phyloP scores from a whole-genome alignment of 2,888 invertebrate species.

The Choreutis nemorana region DNA sequence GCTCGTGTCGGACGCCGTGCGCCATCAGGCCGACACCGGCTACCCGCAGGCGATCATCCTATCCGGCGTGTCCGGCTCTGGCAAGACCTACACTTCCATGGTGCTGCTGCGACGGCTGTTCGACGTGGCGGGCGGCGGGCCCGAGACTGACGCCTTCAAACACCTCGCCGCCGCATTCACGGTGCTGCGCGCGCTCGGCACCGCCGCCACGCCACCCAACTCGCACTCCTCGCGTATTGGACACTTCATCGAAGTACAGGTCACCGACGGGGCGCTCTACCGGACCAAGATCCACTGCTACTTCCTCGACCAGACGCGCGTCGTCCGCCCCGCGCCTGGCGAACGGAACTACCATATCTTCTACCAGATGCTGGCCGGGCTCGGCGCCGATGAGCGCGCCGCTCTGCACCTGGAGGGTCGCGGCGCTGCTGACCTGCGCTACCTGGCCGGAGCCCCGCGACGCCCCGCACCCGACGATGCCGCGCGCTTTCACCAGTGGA shows the following conservation, averaged over 20 bases:
- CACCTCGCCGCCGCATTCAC: slow-evolving; percentile 95
- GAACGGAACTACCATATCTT: slow-evolving; percentile 98
- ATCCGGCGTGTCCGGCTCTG: slow-evolving; percentile 90
- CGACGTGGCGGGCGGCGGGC: slow-evolving; percentile 93
- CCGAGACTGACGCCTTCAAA: slow-evolving; percentile 95
- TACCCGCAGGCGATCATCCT: slow-evolving; percentile 95
- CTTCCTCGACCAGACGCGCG: slow-evolving; percentile 92
- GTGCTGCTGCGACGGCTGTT: slow-evolving; percentile 88
- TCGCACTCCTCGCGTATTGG: slow-evolving; percentile 94
- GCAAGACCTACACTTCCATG: slow-evolving; percentile 95
- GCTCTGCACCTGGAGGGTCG: slow-evolving; percentile 89
- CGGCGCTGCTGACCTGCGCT: slow-evolving; percentile 81
- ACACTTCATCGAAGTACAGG: slow-evolving; percentile 95
- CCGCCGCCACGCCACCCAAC: slow-evolving; percentile 89
- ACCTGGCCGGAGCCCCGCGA: slow-evolving; percentile 79
- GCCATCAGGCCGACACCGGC: slow-evolving; percentile 94
- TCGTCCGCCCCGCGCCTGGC: slow-evolving; percentile 82
- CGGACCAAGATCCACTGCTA: slow-evolving; percentile 96
- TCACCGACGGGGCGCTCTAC: slow-evolving; percentile 93
- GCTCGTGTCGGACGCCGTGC: slow-evolving; percentile 90
- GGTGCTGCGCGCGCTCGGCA: slow-evolving; percentile 88
- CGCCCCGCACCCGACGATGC: slow-evolving; percentile 55
- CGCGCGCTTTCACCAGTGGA: slow-evolving; percentile 85
- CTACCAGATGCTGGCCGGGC: slow-evolving; percentile 93
- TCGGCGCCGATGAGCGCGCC: slow-evolving; percentile 84